These are phyloP conservation scores for Drosophila birchii DNA, from an alignment of 2,888 invertebrate species.

Conservation along the genomic window DNA sequence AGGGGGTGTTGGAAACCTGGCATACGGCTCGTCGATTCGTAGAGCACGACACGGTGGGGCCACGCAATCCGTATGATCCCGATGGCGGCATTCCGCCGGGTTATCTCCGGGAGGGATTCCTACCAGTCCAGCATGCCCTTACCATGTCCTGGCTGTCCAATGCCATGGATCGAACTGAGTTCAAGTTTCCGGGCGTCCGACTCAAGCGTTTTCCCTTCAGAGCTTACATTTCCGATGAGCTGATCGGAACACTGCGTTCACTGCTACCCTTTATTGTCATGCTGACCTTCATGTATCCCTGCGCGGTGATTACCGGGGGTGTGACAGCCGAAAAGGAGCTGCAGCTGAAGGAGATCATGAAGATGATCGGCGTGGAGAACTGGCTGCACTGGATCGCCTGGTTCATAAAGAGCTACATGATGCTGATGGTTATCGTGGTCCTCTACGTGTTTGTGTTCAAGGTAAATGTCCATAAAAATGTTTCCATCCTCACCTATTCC, in stretches of 20 bases:
- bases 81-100: slow-evolving; percentile 88
- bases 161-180: neutral
- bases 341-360: slow-evolving; percentile 92
- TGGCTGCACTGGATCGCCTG: slow-evolving; percentile 94
- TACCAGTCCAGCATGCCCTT: slow-evolving; percentile 87
- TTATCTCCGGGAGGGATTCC: slow-evolving; percentile 87
- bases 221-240: slow-evolving; percentile 87
- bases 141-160: slow-evolving; percentile 81
- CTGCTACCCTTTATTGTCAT: slow-evolving; percentile 90
- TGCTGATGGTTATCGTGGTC: slow-evolving; percentile 86
- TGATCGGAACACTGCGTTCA: slow-evolving; percentile 88
- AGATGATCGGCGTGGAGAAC: slow-evolving; percentile 93
- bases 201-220: slow-evolving; percentile 89
- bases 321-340: slow-evolving; percentile 87
- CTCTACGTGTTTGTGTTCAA: slow-evolving; percentile 27
- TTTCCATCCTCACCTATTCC: slow-evolving; percentile 87
- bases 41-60: slow-evolving; percentile 88
- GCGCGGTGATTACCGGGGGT: slow-evolving; percentile 89
- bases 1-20: slow-evolving; percentile 85
- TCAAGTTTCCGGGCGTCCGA: slow-evolving; percentile 56
- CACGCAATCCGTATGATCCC: slow-evolving; percentile 85
- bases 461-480: slow-evolving; percentile 7
- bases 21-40: slow-evolving; percentile 88
- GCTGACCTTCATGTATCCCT: slow-evolving; percentile 91
- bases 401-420: slow-evolving; percentile 90